A percentile compares a stretch with the other conserved stretches of the same genome.
phyloP scores from a whole-genome alignment of 2,888 invertebrate genomes.

The Caenorhabditis afra region DNA sequence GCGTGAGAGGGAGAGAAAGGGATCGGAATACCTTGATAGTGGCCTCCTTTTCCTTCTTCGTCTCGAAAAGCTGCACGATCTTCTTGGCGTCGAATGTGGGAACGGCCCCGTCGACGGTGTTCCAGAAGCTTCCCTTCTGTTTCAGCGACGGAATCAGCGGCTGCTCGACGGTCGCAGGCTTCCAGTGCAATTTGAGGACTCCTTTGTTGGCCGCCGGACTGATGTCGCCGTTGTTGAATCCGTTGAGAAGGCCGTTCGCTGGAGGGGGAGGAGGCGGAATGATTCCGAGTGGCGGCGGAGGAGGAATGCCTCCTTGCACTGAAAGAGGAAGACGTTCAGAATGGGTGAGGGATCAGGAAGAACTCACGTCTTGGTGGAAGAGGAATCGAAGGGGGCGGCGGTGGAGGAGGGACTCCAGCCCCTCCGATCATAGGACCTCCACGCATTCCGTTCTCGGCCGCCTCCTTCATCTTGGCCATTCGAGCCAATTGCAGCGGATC shows the following conservation, averaged over 20 bases:
- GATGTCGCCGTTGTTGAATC: slow-evolving; percentile 72
- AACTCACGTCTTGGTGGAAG: slow-evolving; percentile 70
- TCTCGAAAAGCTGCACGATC: slow-evolving; percentile 96
- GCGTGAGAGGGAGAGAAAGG: too few species aligned
- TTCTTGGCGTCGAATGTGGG: slow-evolving; percentile 92
- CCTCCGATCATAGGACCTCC: slow-evolving; percentile 49
- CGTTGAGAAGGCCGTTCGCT: slow-evolving; percentile 79
- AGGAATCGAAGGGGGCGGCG: slow-evolving; percentile 69
- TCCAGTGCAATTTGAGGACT: slow-evolving; percentile 95
- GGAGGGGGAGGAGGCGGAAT: slow-evolving; percentile 75
- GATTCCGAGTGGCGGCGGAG: slow-evolving; percentile 79
- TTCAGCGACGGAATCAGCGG: slow-evolving; percentile 75
- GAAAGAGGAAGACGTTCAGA: slow-evolving; percentile 22
- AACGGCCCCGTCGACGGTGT: slow-evolving; percentile 85
- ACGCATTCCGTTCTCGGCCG: slow-evolving; percentile 29
- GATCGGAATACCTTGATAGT: slow-evolving; percentile 75
- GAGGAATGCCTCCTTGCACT: slow-evolving; percentile 81
- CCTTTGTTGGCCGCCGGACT: slow-evolving; percentile 79
- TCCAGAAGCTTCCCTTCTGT: slow-evolving; percentile 86
- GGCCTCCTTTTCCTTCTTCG: slow-evolving; percentile 88
- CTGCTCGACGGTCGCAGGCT: slow-evolving; percentile 84
- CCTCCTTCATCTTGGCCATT: slow-evolving; percentile 57
- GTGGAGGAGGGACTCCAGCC: slow-evolving; percentile 69
- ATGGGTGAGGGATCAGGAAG: background rate
- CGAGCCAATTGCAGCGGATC: slow-evolving; percentile 70